These are phyloP conservation scores for Omphaloscelis lunosa DNA, from an alignment of 2,888 invertebrate genomes.

Conservation along the genomic window DNA sequence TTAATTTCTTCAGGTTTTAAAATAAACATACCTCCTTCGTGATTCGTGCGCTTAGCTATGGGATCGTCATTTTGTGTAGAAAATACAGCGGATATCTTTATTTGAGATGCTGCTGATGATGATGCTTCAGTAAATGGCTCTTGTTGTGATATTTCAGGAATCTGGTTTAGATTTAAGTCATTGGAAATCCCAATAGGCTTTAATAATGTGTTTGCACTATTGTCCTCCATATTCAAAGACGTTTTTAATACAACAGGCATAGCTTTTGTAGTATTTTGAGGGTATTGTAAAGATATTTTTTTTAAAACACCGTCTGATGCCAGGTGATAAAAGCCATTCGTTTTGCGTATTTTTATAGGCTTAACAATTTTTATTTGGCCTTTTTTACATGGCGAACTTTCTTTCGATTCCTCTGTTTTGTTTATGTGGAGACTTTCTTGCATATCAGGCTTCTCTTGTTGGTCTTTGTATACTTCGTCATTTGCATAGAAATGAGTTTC, in stretches of 20 bases:
- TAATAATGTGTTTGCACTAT: slow-evolving; percentile 12
- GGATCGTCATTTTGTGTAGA: slow-evolving; percentile 57
- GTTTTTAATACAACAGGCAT: slow-evolving; percentile 31
- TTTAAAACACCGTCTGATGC: slow-evolving; percentile 71
- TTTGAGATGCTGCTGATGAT: slow-evolving; percentile 70
- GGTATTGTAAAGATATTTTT: slow-evolving; percentile 52
- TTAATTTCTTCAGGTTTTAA: slow-evolving; percentile 88
- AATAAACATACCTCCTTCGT: slow-evolving; percentile 79
- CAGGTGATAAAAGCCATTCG: slow-evolving; percentile 80
- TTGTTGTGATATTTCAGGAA: slow-evolving; percentile 35
- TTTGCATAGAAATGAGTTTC: slow-evolving; percentile 50
- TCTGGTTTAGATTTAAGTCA: neutral
- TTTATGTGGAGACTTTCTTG: slow-evolving; percentile 40
- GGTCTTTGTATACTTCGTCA: slow-evolving; percentile 20
- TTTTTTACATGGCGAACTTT: slow-evolving; percentile 51
- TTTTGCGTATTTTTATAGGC: slow-evolving; percentile 84
- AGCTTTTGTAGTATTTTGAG: slow-evolving; percentile 26
- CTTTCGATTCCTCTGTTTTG: slow-evolving; percentile 42
- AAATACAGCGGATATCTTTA: slow-evolving; percentile 74
- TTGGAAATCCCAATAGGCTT: neutral
- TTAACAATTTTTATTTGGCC: slow-evolving; percentile 73
- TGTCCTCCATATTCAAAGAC: slow-evolving; percentile 10
- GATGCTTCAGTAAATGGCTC: slow-evolving; percentile 68
- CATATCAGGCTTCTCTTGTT: slow-evolving; percentile 19
- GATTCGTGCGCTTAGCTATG: slow-evolving; percentile 56